Base-by-base conservation (phyloP, 2,888 invertebrate species). In the Trilocha varians region DNA sequence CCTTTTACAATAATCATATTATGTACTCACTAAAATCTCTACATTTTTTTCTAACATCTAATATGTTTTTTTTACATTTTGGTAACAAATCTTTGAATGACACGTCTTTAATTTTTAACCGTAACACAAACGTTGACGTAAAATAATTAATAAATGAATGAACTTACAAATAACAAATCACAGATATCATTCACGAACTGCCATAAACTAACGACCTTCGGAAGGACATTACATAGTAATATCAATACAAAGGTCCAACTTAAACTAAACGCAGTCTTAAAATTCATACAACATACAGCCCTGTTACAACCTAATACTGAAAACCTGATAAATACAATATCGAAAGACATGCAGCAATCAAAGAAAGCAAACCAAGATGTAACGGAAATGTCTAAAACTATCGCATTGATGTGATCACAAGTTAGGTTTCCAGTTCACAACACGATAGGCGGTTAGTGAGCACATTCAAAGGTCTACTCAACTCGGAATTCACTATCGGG, bases 201-300 rank as follows among this genome's bases (percentile, higher is more conserved):
- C 67, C 71, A 61, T 57, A 49, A 54, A 59, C 54, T 64, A 62
- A 55, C 46, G 39, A 39, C 50, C 55, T 48, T 50, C 25, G 45
- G 3, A 39, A 49, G 51, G 50, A 41, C 49, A 50, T 39, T 46
- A 50, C 45, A 41, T 49, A 53, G 41, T 40, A 17, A 35, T 35
- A 51, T 50, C 33, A 56, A 49, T 54, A 53, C 55, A 47, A 42
- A 41, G 51, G 55, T 46, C 37, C 52, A 49, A 54, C 74, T 72
- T 78, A 79, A 69, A 68, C 70, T 78, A 77, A 71, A 69, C 71
- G 70, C 83, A 84, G 83, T 83, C 83, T 84, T 80, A 64, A 69
- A 68, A 71, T 63, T 57, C 76, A 75, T 65, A 69, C 73, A 39
- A 55, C 62, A 62, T 62, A 65, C 69, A 65, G 63, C 63, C 64